Evolutionary conservation across 2,888 invertebrate genomes (phyloP).

Genomic region (Anticlea derivata): DNA sequence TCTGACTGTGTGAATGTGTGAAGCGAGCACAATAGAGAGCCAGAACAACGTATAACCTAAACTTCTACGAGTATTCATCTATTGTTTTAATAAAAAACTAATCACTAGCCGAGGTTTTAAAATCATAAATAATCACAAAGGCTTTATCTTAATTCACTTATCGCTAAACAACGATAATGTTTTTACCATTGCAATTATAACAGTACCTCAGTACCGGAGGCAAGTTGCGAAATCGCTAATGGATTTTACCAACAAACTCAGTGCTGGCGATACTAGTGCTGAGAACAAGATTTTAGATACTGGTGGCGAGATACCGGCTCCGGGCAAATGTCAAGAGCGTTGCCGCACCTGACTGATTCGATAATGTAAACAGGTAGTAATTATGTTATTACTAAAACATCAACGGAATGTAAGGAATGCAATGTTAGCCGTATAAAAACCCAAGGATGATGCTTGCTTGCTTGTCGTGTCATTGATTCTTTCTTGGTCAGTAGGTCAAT

Average conservation of each 20-base stretch:
- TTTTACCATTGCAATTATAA: conserved; percentile 32
- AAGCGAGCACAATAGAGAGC: conserved; percentile 39
- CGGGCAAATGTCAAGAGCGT: conserved; percentile 54
- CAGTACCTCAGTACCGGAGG: conserved; percentile 34
- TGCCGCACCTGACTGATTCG: conserved; percentile 40
- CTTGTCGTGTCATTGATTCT: no score
- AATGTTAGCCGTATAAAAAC: not conserved
- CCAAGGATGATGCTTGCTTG: conserved; percentile 7
- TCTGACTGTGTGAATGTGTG: conserved; percentile 46
- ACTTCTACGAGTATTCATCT: conserved; percentile 25
- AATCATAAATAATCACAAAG: conserved; percentile 21
- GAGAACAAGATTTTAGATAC: conserved; percentile 42
- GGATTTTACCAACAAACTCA: conserved; percentile 30
- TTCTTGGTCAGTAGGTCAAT: no score
- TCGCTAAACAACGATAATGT: conserved; percentile 4
- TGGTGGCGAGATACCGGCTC: conserved; percentile 33
- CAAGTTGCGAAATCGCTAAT: conserved; percentile 33
- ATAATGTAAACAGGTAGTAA: conserved; percentile 34
- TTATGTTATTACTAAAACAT: conserved; percentile 21
- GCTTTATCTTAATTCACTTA: conserved; percentile 28
- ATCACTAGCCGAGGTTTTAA: conserved; percentile 17
- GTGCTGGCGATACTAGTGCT: conserved; percentile 27
- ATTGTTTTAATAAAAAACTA: conserved; percentile 36
- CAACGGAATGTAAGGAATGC: conserved; percentile 6
- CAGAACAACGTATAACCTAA: conserved; percentile 23